Conservation (phyloP, 2,113 vertebrate species). For the Philantomba maxwellii region DNA sequence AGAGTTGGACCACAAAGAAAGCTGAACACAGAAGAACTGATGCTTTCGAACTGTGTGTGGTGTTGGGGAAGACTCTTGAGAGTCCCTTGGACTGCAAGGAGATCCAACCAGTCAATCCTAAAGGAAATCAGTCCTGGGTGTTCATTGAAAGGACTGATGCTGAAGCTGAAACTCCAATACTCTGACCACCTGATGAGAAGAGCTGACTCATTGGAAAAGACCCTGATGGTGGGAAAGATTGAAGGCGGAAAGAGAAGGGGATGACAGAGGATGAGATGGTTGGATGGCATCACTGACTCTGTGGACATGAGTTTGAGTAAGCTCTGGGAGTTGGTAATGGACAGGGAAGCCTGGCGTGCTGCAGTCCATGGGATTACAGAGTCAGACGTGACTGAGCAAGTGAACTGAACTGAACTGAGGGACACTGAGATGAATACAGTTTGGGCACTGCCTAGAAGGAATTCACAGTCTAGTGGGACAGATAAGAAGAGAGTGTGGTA, state of each 20-base stretch:
- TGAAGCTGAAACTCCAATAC: background rate
- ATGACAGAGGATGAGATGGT: background rate
- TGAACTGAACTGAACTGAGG: background rate
- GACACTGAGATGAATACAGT: slow-evolving; percentile 2
- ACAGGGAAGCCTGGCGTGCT: background rate
- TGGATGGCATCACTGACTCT: background rate
- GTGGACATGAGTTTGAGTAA: background rate
- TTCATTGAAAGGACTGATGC: background rate
- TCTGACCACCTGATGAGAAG: background rate
- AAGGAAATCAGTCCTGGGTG: background rate
- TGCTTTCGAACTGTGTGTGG: background rate
- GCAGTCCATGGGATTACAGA: background rate
- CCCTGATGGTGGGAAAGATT: background rate
- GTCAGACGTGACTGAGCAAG: background rate
- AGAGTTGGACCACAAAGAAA: background rate
- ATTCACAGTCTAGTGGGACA: background rate
- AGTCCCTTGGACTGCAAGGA: background rate
- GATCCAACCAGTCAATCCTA: background rate
- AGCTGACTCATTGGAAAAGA: background rate
- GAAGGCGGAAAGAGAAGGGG: background rate
- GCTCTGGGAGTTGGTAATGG: background rate
- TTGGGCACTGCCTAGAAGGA: background rate
- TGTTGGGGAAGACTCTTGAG: background rate
- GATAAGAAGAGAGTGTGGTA: background rate
- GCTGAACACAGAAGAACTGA: background rate